A percentile compares a stretch with the other conserved stretches of the same genome.
Evolutionary conservation across 2,888 invertebrate genomes (phyloP).

Genomic region (Corbicula japonica): DNA sequence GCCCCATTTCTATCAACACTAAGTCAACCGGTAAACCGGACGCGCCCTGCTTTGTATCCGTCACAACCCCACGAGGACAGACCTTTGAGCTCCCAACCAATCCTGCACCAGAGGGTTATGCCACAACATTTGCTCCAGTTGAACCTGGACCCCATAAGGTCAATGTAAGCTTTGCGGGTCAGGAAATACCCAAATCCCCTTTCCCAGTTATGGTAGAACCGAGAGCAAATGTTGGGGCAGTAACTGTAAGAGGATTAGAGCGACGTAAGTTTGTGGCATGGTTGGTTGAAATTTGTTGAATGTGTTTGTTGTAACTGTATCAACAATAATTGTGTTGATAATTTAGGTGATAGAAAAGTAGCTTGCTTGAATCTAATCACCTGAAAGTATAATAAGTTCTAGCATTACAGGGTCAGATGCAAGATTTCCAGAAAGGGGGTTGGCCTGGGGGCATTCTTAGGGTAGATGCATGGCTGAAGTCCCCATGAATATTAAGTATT

Average conservation of each 20-base stretch:
- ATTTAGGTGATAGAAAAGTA: too few relatives aligned
- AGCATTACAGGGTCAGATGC: too few relatives aligned
- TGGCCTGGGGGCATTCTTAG: too few relatives aligned
- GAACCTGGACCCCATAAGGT: conserved; percentile 85
- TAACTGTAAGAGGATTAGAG: conserved; percentile 90
- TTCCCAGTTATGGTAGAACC: conserved; percentile 80
- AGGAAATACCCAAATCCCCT: conserved; percentile 85
- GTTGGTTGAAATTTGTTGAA: conserved; percentile 19
- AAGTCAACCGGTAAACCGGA: conserved; percentile 70
- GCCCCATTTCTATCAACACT: conserved; percentile 64
- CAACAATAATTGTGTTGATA: too few relatives aligned
- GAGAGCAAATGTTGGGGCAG: conserved; percentile 89
- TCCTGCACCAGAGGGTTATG: conserved; percentile 91
- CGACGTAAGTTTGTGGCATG: conserved; percentile 96
- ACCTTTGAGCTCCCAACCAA: conserved; percentile 92
- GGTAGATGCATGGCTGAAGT: too few relatives aligned
- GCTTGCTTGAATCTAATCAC: too few relatives aligned
- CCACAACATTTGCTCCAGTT: conserved; percentile 84
- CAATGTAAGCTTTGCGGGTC: conserved; percentile 84
- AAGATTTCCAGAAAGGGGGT: too few relatives aligned
- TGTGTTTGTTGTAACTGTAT: conserved; percentile 20
- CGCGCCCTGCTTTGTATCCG: conserved; percentile 71
- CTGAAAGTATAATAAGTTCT: too few relatives aligned
- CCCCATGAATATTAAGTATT: too few relatives aligned
- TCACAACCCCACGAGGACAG: conserved; percentile 82